Base-by-base conservation (phyloP, 2,797 vertebrate genomes). In the Semaprochilodus insignis region DNA sequence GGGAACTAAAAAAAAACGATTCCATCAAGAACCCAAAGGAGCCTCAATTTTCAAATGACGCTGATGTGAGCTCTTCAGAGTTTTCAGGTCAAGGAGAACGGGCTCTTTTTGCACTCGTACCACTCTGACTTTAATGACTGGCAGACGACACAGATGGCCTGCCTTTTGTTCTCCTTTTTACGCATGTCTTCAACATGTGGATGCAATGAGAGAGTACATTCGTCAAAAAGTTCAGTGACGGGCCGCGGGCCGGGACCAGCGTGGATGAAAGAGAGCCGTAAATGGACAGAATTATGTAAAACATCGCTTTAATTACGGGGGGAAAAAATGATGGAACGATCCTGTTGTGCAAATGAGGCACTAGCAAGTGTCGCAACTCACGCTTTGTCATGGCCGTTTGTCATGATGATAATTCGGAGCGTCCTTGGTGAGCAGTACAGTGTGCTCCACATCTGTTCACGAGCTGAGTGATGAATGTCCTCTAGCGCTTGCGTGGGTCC, bases 81-180 rank as follows among this genome's bases (percentile, higher is more conserved):
- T 23, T 48, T 77, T 55, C 71, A 77, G 80, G 69, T 54, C 80
- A 52, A 51, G 70, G 63, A 48, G 80, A 78, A 55, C 73, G 59
- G 74, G 77, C 23, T 27, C 69, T 48, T 40, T 25, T 15, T 60
- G 25, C n/a, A 34, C 44, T 81, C 65, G 80, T 74, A 71, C 54
- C 78, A 74, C 25, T 78, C 74, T 62, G 66, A 36, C 36, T 83
- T 44, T 83, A 86, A 86, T 83, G 85, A 70, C 54, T 71, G 59
- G 52, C 85, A 86, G 85, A 83, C 77, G 85, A 81, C 77, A 55
- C 69, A 36, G 74, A 77, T 63, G 74, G 78, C 74, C 59, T 19
- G 25, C 51, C 71, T 73, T 73, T 73, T 19, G 74, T 65, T 55
- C 59, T 59, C 6, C 14, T 83, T 65, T 11, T 44, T 51, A 73